phyloP scores from a whole-genome alignment of 1,140 invertebrate species.

The Aporrectodea caliginosa region DNA sequence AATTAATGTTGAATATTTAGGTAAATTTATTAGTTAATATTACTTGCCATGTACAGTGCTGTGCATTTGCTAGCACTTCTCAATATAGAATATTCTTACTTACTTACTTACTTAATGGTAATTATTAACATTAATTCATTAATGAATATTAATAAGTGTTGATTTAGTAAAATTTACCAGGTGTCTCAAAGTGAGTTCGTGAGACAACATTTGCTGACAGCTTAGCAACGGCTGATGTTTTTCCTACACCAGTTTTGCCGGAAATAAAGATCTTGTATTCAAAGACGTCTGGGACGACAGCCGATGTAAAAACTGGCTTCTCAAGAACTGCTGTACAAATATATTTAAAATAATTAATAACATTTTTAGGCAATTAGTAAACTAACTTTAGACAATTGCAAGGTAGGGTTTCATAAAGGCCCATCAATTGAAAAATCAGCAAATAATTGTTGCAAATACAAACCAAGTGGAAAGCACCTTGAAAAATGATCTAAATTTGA shows the following conservation, averaged over 20 bases:
- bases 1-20: too few species aligned
- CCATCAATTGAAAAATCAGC: too few species aligned
- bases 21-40: too few species aligned
- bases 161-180: conserved; percentile 40
- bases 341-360: conserved; percentile 2
- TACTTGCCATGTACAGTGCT: too few species aligned
- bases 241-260: conserved; percentile 62
- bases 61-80: too few species aligned
- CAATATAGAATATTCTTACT: too few species aligned
- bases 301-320: conserved; percentile 19
- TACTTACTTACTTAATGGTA: too few species aligned
- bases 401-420: neutral
- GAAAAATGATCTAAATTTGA: neutral
- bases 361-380: neutral
- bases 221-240: conserved; percentile 59
- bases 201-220: conserved; percentile 56
- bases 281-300: conserved; percentile 57
- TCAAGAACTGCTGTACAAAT: conserved; percentile 25
- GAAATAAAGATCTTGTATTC: conserved; percentile 62
- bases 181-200: conserved; percentile 57
- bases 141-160: neutral
- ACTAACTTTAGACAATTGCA: neutral
- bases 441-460: too few species aligned
- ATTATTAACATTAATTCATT: too few species aligned
- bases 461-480: too few species aligned